These are phyloP conservation scores for Perca flavescens DNA, from an alignment of 2,113 vertebrate species.

Conservation along the genomic window DNA sequence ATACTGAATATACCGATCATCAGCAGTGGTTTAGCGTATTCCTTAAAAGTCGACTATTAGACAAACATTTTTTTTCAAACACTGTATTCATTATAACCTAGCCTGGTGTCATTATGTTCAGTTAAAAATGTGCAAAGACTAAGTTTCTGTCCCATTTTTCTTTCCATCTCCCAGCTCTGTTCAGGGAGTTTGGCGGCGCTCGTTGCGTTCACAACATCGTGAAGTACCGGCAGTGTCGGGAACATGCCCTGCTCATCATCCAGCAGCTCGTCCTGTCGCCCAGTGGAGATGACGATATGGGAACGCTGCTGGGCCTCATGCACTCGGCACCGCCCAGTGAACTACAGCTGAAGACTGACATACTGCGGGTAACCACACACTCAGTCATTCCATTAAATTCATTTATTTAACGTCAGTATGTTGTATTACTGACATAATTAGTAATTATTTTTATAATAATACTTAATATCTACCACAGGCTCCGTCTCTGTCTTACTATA, in stretches of 20 bases:
- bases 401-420: too few relatives aligned
- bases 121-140: neutral
- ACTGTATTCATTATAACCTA: neutral
- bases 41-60: neutral
- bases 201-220: constrained; percentile 98
- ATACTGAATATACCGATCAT: neutral
- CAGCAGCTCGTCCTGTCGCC: constrained; percentile 96
- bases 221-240: constrained; percentile 95
- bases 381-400: neutral
- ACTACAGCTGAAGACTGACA: constrained; percentile 95
- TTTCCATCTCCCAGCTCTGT: constrained; percentile 85
- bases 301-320: constrained; percentile 97
- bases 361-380: constrained; percentile 87
- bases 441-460: too few relatives aligned
- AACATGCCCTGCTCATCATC: constrained; percentile 96
- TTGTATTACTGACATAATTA: too few relatives aligned
- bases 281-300: constrained; percentile 98
- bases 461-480: too few relatives aligned
- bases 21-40: neutral
- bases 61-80: neutral
- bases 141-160: neutral
- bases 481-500: neutral
- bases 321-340: constrained; percentile 94
- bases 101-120: neutral
- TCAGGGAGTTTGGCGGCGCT: constrained; percentile 96